These are phyloP conservation scores for Dryadula phaetusa DNA, from an alignment of 2,888 invertebrate species.

Conservation along the genomic window DNA sequence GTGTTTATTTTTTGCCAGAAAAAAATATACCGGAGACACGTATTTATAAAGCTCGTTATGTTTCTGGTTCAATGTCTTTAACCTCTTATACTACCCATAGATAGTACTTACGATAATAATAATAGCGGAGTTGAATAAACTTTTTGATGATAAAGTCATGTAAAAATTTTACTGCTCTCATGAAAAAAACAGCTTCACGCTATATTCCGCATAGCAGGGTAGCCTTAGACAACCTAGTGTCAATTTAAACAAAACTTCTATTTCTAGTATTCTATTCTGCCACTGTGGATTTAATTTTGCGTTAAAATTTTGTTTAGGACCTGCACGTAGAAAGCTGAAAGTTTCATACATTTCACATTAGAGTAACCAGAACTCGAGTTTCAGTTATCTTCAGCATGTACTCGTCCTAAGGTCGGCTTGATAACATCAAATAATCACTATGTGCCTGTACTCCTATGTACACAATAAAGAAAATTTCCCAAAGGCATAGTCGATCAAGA, in stretches of 20 bases:
- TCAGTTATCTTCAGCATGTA: not conserved
- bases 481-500: conserved; percentile 10
- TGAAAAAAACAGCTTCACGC: no score
- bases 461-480: conserved; percentile 11
- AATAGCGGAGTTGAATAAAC: conserved; percentile 27
- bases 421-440: not conserved
- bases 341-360: no score
- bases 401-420: not conserved
- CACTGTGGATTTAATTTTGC: no score
- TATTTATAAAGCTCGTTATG: not conserved
- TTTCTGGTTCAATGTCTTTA: not conserved
- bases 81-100: conserved; percentile 18
- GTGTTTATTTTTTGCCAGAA: no score
- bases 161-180: not conserved
- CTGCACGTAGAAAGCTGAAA: no score
- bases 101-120: conserved; percentile 27
- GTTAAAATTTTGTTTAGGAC: no score
- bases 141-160: conserved; percentile 26
- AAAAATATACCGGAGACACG: no score
- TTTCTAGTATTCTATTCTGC: no score
- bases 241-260: no score
- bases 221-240: no score
- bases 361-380: not conserved
- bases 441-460: not conserved
- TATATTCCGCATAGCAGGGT: not conserved